These are phyloP conservation scores for Congeria kusceri DNA, from an alignment of 2,888 invertebrate genomes.

Conservation along the genomic window DNA sequence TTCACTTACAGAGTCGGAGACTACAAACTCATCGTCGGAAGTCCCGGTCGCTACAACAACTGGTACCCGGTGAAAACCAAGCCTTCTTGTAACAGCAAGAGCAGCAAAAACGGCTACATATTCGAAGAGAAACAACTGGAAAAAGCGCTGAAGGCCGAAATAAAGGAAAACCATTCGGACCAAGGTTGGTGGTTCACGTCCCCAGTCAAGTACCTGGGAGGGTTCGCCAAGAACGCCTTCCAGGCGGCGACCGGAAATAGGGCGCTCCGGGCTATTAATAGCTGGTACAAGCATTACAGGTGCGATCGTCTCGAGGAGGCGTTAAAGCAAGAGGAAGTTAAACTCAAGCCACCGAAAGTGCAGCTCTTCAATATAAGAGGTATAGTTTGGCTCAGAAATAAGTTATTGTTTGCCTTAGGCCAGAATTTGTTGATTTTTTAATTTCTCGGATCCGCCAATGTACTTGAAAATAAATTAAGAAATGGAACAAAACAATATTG, in stretches of 20 bases:
- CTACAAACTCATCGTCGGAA: conserved; percentile 85
- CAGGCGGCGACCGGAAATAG: conserved; percentile 19
- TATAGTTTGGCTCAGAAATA: neutral
- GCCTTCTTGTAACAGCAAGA: conserved; percentile 40
- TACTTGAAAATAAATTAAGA: too few species aligned
- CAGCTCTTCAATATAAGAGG: conserved; percentile 59
- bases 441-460: too few species aligned
- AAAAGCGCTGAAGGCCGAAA: conserved; percentile 25
- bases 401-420: too few species aligned
- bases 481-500: too few species aligned
- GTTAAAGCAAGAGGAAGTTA: conserved; percentile 33
- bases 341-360: conserved; percentile 24
- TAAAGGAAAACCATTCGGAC: conserved; percentile 9
- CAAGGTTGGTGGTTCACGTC: conserved; percentile 52
- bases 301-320: conserved; percentile 55
- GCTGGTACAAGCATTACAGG: conserved; percentile 40
- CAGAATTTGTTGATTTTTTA: too few species aligned
- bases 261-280: conserved; percentile 19
- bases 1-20: conserved; percentile 74
- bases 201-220: conserved; percentile 30
- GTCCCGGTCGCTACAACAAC: conserved; percentile 77
- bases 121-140: conserved; percentile 37
- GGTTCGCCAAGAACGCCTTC: conserved; percentile 13
- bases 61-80: conserved; percentile 72
- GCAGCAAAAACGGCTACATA: conserved; percentile 38